Base-by-base conservation (phyloP, 2,888 invertebrate species). In the Alviniconcha strummeri region DNA sequence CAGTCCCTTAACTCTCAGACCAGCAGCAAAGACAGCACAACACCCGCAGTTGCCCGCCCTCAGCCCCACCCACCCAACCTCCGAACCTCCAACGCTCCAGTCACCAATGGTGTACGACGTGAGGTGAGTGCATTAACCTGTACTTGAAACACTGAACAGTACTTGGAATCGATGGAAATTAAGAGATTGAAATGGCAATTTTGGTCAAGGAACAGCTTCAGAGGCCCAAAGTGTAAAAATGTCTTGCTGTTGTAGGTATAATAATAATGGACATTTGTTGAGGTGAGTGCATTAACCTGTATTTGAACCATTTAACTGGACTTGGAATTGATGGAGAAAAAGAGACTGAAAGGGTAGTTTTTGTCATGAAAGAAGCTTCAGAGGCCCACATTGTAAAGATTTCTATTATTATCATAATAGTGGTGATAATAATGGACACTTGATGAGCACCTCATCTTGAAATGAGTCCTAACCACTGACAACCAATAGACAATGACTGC, bases 1-100 rank as follows among this genome's bases (percentile, higher is more conserved):
- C 87, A 89, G n/a, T 90, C 91, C 7, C 84, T 90, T 8, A 88
- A 89, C 74, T 88, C 90, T 6, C 86, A 85, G 56, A 86, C 81
- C 9, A 84, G 83, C 19, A 87, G 81, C 83, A 76, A 86, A 72
- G 77, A 84, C 67, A 83, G 85, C 67, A 84, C 78, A 55, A 85
- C 88, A 80, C 84, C 86, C 13, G 72, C 84, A 83, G 79, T 81
- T 78, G 81, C 60, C 81, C 79, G 52, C 52, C 55, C 78, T 82
- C 82, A 52, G 80, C 78, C 67, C 54, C 69, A 52, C 13, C 83
- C 71, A 5, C 78, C 71, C 15, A 71, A 15, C n/a, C 52, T 69
- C 15, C 19, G 6, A 67, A 75, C 55, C 55, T 11, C 69, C 76
- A 67, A 71, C 75, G 69, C 74, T 76, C 81, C 77, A 4, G 77